A percentile compares a stretch with the other conserved stretches of the same genome.
Evolutionary conservation across 2,113 vertebrate species (phyloP).

Genomic region (Hippocampus guttulatus): DNA sequence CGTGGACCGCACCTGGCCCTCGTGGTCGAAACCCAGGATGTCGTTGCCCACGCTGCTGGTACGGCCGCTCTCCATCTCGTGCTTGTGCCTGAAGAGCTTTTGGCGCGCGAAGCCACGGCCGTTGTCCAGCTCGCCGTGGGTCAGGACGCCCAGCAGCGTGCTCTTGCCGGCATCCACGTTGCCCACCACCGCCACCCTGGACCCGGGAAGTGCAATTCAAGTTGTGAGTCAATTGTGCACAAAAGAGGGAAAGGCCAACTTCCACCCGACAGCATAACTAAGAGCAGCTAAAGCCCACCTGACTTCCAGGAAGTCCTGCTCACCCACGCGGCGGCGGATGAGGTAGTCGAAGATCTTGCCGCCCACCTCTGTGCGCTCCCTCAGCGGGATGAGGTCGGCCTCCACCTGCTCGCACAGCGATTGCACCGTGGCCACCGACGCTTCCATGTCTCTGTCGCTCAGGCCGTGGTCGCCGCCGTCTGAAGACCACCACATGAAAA

Average conservation of each 20-base stretch:
- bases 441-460: conserved; percentile 89
- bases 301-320: conserved; percentile 97
- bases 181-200: conserved; percentile 91
- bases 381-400: conserved; percentile 86
- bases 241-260: neutral
- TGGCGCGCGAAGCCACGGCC: conserved; percentile 92
- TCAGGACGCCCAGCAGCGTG: conserved; percentile 88
- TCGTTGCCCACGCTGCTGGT: conserved; percentile 96
- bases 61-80: conserved; percentile 91
- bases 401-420: conserved; percentile 92
- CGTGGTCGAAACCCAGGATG: conserved; percentile 92
- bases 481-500: conserved; percentile 27
- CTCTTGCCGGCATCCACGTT: conserved; percentile 95
- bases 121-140: conserved; percentile 91
- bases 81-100: conserved; percentile 95
- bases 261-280: no score
- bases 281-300: conserved; percentile 70
- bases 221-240: no score
- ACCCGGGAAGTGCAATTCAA: neutral
- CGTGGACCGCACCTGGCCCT: conserved; percentile 76
- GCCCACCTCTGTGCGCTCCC: conserved; percentile 84
- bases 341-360: conserved; percentile 90
- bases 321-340: conserved; percentile 86
- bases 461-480: conserved; percentile 94
- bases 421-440: conserved; percentile 87